These are phyloP conservation scores for Keiferia lycopersicella DNA, from an alignment of 2,888 invertebrate species.

Conservation along the genomic window DNA sequence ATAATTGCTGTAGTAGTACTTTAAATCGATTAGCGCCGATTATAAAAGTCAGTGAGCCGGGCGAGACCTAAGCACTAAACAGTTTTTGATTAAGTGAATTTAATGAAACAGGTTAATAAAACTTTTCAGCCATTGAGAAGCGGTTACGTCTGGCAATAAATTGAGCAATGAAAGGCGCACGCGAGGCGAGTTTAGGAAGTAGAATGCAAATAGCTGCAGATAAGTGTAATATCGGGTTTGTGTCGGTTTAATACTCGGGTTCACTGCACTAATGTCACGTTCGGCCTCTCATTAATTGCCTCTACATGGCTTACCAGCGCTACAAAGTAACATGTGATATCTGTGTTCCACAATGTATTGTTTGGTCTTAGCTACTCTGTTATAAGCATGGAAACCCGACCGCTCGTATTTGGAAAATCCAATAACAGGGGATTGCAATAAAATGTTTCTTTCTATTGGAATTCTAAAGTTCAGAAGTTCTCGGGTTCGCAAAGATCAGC, in stretches of 20 bases:
- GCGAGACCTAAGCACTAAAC: conserved; percentile 7
- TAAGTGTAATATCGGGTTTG: conserved; percentile 76
- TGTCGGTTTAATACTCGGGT: conserved; percentile 70
- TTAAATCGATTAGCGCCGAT: conserved; percentile 11
- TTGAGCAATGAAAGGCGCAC: conserved; percentile 43
- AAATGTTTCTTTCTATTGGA: neutral
- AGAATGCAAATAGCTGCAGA: conserved; percentile 76
- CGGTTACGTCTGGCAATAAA: conserved; percentile 35
- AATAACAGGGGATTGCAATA: neutral
- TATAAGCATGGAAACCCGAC: conserved; percentile 17
- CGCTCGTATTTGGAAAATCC: neutral
- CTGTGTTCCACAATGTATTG: conserved; percentile 54
- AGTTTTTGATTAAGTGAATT: conserved; percentile 16
- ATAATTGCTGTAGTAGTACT: neutral
- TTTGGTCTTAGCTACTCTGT: conserved; percentile 29
- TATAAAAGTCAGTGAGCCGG: conserved; percentile 5
- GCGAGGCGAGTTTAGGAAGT: conserved; percentile 72
- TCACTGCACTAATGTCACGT: conserved; percentile 78
- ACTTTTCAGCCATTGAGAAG: conserved; percentile 29
- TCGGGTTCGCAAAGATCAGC: conserved; percentile 1
- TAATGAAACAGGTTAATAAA: conserved; percentile 15
- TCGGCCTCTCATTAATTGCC: conserved; percentile 76
- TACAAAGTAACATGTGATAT: conserved; percentile 64
- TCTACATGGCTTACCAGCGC: conserved; percentile 47
- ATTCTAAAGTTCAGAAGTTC: neutral